Evolutionary conservation across 2,797 vertebrate species (phyloP).

Genomic region (Neostethus bicornis): DNA sequence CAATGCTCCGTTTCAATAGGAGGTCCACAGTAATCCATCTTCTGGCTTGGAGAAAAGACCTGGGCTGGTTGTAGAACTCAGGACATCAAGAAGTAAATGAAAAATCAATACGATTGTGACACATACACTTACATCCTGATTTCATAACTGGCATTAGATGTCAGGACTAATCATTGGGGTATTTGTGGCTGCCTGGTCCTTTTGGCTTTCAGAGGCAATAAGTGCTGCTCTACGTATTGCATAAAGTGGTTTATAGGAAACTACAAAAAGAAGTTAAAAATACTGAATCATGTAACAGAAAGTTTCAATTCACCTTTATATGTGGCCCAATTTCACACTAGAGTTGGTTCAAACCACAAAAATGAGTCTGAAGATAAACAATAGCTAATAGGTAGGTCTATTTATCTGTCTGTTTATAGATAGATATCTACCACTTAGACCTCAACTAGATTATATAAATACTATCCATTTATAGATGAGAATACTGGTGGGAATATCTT

Average conservation of each 20-base stretch:
- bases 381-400: too few relatives aligned
- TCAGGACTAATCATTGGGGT: constrained; percentile 70
- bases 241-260: constrained; percentile 38
- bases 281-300: too few relatives aligned
- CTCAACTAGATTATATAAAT: too few relatives aligned
- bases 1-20: constrained; percentile 49
- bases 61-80: constrained; percentile 56
- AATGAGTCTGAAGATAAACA: too few relatives aligned
- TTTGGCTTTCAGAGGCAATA: constrained; percentile 58
- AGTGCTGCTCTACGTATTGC: constrained; percentile 40
- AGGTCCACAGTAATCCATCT: constrained; percentile 66
- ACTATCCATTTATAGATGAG: too few relatives aligned
- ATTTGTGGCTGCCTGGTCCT: constrained; percentile 54
- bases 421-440: too few relatives aligned
- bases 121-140: constrained; percentile 82
- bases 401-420: too few relatives aligned
- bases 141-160: constrained; percentile 79
- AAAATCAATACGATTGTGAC: constrained; percentile 81
- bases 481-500: too few relatives aligned
- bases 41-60: constrained; percentile 69
- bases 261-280: constrained; percentile 44
- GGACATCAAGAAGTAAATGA: constrained; percentile 74
- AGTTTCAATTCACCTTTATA: too few relatives aligned
- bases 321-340: too few relatives aligned
- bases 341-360: too few relatives aligned